Base-by-base conservation (phyloP, 2,888 invertebrate genomes). In the Pherbina coryleti region DNA sequence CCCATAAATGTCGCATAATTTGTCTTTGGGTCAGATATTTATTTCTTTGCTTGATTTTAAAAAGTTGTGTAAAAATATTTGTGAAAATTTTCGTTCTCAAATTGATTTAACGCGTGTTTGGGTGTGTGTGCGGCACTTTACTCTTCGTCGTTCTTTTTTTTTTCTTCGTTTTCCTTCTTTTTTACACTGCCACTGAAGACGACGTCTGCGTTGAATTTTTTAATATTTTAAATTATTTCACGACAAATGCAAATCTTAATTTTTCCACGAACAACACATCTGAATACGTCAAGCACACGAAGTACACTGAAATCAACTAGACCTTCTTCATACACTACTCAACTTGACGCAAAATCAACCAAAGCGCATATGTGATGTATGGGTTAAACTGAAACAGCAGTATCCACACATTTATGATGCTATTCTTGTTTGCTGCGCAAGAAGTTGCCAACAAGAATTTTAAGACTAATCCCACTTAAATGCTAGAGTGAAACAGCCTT, bases 271-370 rank as follows among this genome's bases (percentile, higher is more conserved):
- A 79, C 64, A 75, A 64, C 80, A 81, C 80, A 66, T 81, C 82
- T 77, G 80, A 82, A 79, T 81, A 66, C 81, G 78, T 79, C 75
- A 80, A 82, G 77, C 80, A 80, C 79, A 80, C 81, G 77, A 80
- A 79, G 70, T 80, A 81, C 80, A 83, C 83, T 83, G 81, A 83
- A 66, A 31, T 62, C 19, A 5, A 37, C 22, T 19, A 31, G 28
- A 31, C 22, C 34, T 37, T 51, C 25, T 49, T 19, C 37, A 17
- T 60, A 19, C 5, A 19, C 25, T 19, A 11, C 17, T 44, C 37
- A 19, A 25, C 17, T 62, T 73, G 73, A 73, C 73, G 44, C 11
- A 25, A 62, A 73, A 57, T 34, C n/a, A 7, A 14, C 22, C n/a
- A 8, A 19, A 9, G 22, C 19, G 14, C 62, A n/a, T 49, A 73